Base-by-base conservation (phyloP, 1,140 invertebrate genomes). In the Drosophila sechellia region DNA sequence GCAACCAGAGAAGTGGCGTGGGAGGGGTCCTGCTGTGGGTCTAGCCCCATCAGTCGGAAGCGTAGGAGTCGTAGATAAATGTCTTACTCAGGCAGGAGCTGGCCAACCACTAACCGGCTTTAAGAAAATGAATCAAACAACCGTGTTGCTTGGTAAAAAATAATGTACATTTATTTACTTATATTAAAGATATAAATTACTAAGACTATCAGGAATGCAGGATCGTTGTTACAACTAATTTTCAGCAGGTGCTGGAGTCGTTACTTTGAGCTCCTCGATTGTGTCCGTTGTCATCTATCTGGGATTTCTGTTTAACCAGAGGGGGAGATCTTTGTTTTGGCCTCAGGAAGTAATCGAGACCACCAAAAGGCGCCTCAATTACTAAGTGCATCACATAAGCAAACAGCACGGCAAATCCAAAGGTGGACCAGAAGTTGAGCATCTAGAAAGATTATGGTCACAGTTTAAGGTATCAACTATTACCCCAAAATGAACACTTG, bases 41-140 rank as follows among this genome's bases (percentile, higher is more conserved):
- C 20, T 15, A 5, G 15, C 25, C 31, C 49, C 61, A n/a, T 39
- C 52, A 54, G 48, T n/a, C 76, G 79, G 84, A 89, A 80, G 40
- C 60, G 34, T 20, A 66, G 49, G 49, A 57, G 66, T 61, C 58
- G 40, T 74, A 84, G 64, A 89, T 84, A 80, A 89, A 89, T 89
- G 84, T 89, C 84, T 89, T 89, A 84, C 79, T 89, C 57, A 69
- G 50, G 15, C 42, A 27, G 66, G 42, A 31, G 40, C 46, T 31
- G 11, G 17, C 45, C 13, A n/a, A n/a, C 35, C 27, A 34, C 61
- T 1, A 17, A 17, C n/a, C 15, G 50, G 49, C 25, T 22, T n/a
- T 64, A 52, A 34, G 20, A 53, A 53, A 1, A 4, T 4, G 1
- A 11, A 31, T 31, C 2, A 27, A 17, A 11, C 13, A 6, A 39